A percentile compares a stretch with the other conserved stretches of the same genome.
Conservation (phyloP, 2,113 vertebrate genomes). For the Crypturellus undulatus region DNA sequence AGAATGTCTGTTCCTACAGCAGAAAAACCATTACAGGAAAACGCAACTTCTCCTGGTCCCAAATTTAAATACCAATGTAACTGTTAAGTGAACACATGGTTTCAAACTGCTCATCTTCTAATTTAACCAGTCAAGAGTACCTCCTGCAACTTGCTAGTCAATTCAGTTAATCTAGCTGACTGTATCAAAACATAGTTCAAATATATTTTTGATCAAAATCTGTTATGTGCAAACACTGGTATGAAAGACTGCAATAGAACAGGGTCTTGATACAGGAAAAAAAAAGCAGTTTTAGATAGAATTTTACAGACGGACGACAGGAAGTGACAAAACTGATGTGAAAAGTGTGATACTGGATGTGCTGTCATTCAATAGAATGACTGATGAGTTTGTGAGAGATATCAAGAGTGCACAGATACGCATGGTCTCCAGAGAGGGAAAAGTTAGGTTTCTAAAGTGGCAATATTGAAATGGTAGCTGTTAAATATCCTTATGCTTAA, state of each 20-base stretch:
- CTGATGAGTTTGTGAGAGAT: background rate
- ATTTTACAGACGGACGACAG: slow-evolving; percentile 58
- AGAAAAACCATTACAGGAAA: slow-evolving; percentile 56
- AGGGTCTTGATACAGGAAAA: slow-evolving; percentile 22
- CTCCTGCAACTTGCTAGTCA: slow-evolving; percentile 20
- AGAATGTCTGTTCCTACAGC: slow-evolving; percentile 59
- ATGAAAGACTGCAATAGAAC: slow-evolving; percentile 20
- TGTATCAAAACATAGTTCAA: slow-evolving; percentile 4
- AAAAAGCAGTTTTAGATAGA: background rate
- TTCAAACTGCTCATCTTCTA: slow-evolving; percentile 27
- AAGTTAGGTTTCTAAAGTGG: slow-evolving; percentile 14
- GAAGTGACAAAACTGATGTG: slow-evolving; percentile 41
- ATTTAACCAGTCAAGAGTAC: slow-evolving; percentile 3
- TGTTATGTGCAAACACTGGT: background rate
- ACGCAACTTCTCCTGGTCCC: slow-evolving; percentile 51
- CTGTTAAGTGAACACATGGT: slow-evolving; percentile 30
- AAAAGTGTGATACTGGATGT: background rate
- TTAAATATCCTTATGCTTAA: slow-evolving; percentile 4
- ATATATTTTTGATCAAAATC: slow-evolving; percentile 25
- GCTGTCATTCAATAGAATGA: background rate
- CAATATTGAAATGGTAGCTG: background rate
- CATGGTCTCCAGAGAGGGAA: background rate
- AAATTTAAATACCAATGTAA: slow-evolving; percentile 50
- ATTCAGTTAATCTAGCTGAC: background rate
- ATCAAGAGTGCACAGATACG: slow-evolving; percentile 32